A percentile compares a stretch with the other conserved stretches of the same genome.
phyloP scores from a whole-genome alignment of 2,888 invertebrate genomes.

The Agrilus cyanescens region DNA sequence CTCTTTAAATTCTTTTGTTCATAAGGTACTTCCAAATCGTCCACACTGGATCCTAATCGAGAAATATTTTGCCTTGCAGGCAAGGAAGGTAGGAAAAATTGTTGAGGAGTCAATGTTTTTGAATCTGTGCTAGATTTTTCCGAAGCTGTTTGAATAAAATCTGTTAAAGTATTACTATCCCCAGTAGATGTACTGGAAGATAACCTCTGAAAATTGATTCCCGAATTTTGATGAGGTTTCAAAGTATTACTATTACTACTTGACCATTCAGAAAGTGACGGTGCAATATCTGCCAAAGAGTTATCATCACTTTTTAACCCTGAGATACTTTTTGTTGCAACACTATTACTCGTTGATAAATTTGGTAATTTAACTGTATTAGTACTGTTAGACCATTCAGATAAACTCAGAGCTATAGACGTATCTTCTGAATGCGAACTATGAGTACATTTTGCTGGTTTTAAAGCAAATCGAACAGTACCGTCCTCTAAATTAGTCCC shows the following conservation, averaged over 20 bases:
- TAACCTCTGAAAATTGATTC: conserved; percentile 33
- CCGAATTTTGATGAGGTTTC: conserved; percentile 45
- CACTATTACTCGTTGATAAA: conserved; percentile 49
- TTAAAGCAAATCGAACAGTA: conserved; percentile 66
- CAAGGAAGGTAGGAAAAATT: conserved; percentile 20
- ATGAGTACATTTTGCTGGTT: conserved; percentile 71
- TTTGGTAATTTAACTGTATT: conserved; percentile 74
- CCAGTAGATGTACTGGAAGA: conserved; percentile 31
- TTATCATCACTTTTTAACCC: conserved; percentile 70
- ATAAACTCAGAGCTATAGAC: conserved; percentile 72
- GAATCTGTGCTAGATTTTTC: conserved; percentile 69
- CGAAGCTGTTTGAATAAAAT: conserved; percentile 64
- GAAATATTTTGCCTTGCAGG: conserved; percentile 21
- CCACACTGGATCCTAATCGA: conserved; percentile 30
- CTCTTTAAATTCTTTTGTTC: conserved; percentile 26
- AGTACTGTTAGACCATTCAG: conserved; percentile 81
- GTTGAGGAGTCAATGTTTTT: conserved; percentile 55
- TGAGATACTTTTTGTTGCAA: conserved; percentile 48
- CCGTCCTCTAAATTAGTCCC: conserved; percentile 67
- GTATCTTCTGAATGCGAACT: conserved; percentile 80
- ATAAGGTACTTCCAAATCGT: conserved; percentile 24
- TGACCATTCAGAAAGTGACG: conserved; percentile 75
- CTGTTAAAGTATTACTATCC: conserved; percentile 40
- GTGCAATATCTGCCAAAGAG: conserved; percentile 57
- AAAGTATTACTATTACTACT: conserved; percentile 65